Evolutionary conservation across 2,888 invertebrate species (phyloP), one percentile per base, ranked within the genome.

Genomic region (Pristionchus fissidentatus): DNA sequence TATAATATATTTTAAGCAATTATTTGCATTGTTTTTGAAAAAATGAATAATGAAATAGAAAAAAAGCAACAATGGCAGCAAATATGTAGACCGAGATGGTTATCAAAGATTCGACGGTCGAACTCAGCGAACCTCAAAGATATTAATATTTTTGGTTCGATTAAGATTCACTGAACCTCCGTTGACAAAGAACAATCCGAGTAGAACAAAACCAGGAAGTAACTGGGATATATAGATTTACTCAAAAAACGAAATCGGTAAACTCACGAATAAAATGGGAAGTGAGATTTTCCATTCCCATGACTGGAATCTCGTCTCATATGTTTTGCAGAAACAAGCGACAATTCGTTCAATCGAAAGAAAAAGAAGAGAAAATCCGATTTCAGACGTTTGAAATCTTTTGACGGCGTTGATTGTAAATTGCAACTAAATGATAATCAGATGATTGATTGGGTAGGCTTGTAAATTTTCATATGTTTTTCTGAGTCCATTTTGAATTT

Each of bases 171-270:
- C 38, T 2, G 38, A 66, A 38, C 62, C 35, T 35, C 32, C 62
- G 38, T 66, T 66, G 38, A 66, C 62, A 22, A 66, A 66, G 62
- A 66, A 66, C 4, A 66, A 38, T 22, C 62, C 62, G 38, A 66
- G 62, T 38, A 66, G 35, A 3, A 66, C 19, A 22, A 66, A 66
- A 35, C 62, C 62, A 66, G 62, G 62, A 66, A 66, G 22, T 22
- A 66, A 38, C 62, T 66, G 62, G 22, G 19, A 66, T 22, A 38
- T 22, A 5, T 66, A 38, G 3, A 52, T n/a, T 15, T 38, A 29
- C 10, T 66, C 1, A 10, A 38, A 1, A 10, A 13, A n/a, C n/a
- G n/a, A n/a, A n/a, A n/a, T n/a, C n/a, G n/a, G n/a, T n/a, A n/a
- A 38, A 66, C 38, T 66, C 38, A 35, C 32, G 35, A 66, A 66